These are phyloP conservation scores for Piezodorus guildinii DNA, from an alignment of 1,140 invertebrate species.

Conservation along the genomic window DNA sequence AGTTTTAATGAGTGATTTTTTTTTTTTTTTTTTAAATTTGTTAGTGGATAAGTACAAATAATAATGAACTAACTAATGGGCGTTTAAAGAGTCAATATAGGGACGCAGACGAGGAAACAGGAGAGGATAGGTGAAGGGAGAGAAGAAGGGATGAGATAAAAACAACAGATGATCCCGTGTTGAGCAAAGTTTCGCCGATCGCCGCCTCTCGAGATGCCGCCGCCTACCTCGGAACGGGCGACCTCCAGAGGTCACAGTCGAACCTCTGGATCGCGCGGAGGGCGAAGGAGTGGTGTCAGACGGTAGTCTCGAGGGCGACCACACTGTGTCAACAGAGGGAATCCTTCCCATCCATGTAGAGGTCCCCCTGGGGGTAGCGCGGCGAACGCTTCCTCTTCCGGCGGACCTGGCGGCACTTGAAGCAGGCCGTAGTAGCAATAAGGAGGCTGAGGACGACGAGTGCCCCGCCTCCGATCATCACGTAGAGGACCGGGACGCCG, in stretches of 20 bases:
- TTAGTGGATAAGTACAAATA: too few relatives aligned
- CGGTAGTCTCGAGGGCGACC: conserved; percentile 48
- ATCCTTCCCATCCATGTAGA: conserved; percentile 53
- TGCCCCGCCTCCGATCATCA: conserved; percentile 46
- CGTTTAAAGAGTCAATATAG: background rate
- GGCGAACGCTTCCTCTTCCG: conserved; percentile 34
- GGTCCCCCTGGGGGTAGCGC: conserved; percentile 37
- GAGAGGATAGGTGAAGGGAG: background rate
- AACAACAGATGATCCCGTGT: conserved; percentile 2
- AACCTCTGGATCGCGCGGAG: conserved; percentile 16
- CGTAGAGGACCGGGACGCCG: conserved; percentile 51
- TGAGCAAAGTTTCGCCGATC: background rate
- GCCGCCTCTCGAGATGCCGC: background rate
- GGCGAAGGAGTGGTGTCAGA: conserved; percentile 34
- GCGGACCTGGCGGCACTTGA: conserved; percentile 47
- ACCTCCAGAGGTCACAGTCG: conserved; percentile 18
- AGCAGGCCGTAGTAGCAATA: conserved; percentile 47
- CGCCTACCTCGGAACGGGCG: conserved; percentile 7
- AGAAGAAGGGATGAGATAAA: background rate
- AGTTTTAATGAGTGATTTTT: too few relatives aligned
- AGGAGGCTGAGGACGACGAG: conserved; percentile 41
- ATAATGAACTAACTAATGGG: too few relatives aligned
- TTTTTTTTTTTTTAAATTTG: too few relatives aligned
- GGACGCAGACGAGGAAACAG: background rate
- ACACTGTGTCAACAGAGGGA: conserved; percentile 60